Evolutionary conservation across 2,888 invertebrate genomes (phyloP).

Genomic region (Andrena haemorrhoa): DNA sequence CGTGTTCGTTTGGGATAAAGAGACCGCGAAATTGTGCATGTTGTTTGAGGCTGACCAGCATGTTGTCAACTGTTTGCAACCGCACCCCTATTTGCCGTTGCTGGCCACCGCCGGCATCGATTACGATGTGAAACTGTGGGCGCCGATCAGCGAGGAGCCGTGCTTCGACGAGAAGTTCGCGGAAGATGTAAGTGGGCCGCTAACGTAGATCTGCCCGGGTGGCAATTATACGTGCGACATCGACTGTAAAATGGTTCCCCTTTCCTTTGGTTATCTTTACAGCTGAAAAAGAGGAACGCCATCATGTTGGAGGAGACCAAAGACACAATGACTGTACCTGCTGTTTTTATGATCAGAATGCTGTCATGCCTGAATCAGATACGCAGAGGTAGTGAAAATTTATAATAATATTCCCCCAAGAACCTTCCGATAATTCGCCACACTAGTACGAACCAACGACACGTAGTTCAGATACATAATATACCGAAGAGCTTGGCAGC

Average conservation of each 20-base stretch:
- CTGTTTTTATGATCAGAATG: conserved; percentile 93
- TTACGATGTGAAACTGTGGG: conserved; percentile 94
- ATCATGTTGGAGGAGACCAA: conserved; percentile 94
- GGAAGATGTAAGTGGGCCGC: conserved; percentile 86
- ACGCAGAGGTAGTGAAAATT: conserved; percentile 85
- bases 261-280: conserved; percentile 42
- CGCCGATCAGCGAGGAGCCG: conserved; percentile 88
- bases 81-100: conserved; percentile 91
- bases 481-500: conserved; percentile 46
- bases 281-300: conserved; percentile 92
- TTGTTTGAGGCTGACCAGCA: conserved; percentile 92
- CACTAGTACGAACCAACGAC: conserved; percentile 48
- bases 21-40: conserved; percentile 90
- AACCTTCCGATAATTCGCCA: conserved; percentile 46
- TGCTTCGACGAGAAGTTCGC: conserved; percentile 88
- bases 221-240: neutral
- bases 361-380: conserved; percentile 89
- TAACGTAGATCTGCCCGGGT: neutral
- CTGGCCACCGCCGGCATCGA: conserved; percentile 95
- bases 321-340: conserved; percentile 95
- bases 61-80: conserved; percentile 94
- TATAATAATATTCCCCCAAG: conserved; percentile 69
- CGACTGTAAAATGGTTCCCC: neutral
- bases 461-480: conserved; percentile 52
- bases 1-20: conserved; percentile 92